Evolutionary conservation across 2,888 invertebrate genomes (phyloP), one percentile per base, ranked within the genome.

Genomic region (Pyrocoelia pectoralis): DNA sequence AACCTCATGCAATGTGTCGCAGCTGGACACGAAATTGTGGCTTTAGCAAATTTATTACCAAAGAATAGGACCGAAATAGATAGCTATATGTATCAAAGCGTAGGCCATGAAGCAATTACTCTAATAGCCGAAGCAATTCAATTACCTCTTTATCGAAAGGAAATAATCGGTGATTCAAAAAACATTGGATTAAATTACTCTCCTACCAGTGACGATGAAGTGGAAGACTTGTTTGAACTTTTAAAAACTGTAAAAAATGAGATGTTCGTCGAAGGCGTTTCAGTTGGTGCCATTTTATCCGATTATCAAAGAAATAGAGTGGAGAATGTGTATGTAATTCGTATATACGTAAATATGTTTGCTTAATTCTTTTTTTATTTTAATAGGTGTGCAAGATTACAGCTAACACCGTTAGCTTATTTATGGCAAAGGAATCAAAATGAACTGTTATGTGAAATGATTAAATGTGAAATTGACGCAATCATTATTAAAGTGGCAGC

Each of bases 1-100:
- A 98, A 98, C 82, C 93, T 99, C 93, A 92, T 98, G 92, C 95
- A 97, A 85, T 98, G 97, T 84, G 89, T 96, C 70, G 92, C 92
- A 72, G 94, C 96, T 79, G 98, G 98, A 54, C 98, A 99, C 83
- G 87, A 91, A 74, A 92, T 99, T 74, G 94, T 98, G 58, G 98
- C 97, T 38, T 84, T 99, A 78, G 98, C 97, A 72, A 98, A 99
- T 85, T 87, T 99, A 74, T 89, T 90, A 83, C 98, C 97, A 67
- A 86, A 87, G 80, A 89, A 85, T 81, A 90, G 88, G 88, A 93
- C 94, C 89, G 85, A 81, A 72, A 77, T 81, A 29, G 80, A 81
- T 65, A 81, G 80, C 67, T 98, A 94, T 79, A 99, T 99, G 99
- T 99, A 98, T 80, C 99, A 99, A 85, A 97, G 97, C 53, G 98